Evolutionary conservation across 2,888 invertebrate species (phyloP).

Genomic region (Rhingia rostrata): DNA sequence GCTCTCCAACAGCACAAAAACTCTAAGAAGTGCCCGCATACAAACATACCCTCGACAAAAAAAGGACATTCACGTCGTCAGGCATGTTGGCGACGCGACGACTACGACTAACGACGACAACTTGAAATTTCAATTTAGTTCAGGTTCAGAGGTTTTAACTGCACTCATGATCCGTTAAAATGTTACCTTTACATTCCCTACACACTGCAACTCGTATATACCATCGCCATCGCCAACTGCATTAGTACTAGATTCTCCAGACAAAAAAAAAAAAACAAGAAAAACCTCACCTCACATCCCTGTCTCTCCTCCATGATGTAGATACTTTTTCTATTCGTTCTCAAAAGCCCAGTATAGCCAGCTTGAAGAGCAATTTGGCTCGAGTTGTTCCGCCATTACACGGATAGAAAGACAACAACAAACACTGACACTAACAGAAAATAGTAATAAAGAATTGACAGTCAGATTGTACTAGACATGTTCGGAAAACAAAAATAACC

Average conservation of each 20-base stretch:
- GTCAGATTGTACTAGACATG: constrained; percentile 70
- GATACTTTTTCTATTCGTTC: constrained; percentile 7
- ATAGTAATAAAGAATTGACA: constrained; percentile 70
- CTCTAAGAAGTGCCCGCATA: not conserved
- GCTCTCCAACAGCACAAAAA: constrained; percentile 4
- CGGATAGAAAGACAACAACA: constrained; percentile 9
- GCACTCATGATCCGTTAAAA: constrained; percentile 71
- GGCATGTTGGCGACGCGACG: constrained; percentile 9
- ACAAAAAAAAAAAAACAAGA: constrained; percentile 23
- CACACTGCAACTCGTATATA: not conserved
- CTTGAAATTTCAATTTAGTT: constrained; percentile 72
- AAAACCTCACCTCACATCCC: constrained; percentile 12
- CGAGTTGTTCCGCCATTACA: constrained; percentile 58
- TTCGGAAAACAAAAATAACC: constrained; percentile 66
- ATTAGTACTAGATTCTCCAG: constrained; percentile 2
- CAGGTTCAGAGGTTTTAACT: constrained; percentile 68
- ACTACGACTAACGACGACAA: constrained; percentile 62
- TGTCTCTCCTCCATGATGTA: not conserved
- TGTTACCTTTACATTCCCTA: constrained; percentile 53
- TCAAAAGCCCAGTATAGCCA: constrained; percentile 25
- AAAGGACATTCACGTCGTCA: constrained; percentile 43
- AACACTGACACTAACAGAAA: constrained; percentile 62
- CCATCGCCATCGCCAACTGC: constrained; percentile 31
- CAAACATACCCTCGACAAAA: not conserved
- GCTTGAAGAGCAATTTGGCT: constrained; percentile 67